Percentiles rank a stretch among this genome's conserved stretches.
Evolutionary conservation across 2,888 invertebrate genomes (phyloP).

Genomic region (Amiota communis): DNA sequence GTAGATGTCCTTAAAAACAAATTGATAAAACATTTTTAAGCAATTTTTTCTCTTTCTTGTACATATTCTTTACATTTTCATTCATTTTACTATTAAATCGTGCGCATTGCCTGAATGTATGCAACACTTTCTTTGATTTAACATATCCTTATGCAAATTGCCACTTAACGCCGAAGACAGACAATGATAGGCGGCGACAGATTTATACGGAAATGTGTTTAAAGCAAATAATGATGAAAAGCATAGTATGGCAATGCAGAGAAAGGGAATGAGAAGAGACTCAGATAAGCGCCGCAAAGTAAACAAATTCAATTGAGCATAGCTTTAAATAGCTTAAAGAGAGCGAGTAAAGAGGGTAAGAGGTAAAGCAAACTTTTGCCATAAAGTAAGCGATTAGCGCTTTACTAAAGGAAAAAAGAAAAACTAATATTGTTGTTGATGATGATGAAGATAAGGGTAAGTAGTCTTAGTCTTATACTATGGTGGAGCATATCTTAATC

Average conservation of each 20-base stretch:
- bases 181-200: constrained; percentile 1
- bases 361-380: background rate
- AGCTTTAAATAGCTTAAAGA: background rate
- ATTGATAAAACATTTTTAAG: constrained; percentile 19
- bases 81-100: background rate
- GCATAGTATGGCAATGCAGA: too few species aligned
- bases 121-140: constrained; percentile 10
- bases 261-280: background rate
- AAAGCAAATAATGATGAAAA: background rate
- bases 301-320: constrained; percentile 1
- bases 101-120: background rate
- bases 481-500: background rate
- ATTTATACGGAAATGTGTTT: background rate
- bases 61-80: background rate
- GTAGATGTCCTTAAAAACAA: constrained; percentile 17
- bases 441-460: background rate
- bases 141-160: constrained; percentile 29
- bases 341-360: background rate
- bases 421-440: constrained; percentile 3
- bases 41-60: background rate
- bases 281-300: constrained; percentile 19
- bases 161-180: constrained; percentile 29
- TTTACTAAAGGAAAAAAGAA: background rate
- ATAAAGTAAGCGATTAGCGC: constrained; percentile 10
- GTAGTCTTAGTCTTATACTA: background rate